Base-by-base conservation (phyloP, 2,888 invertebrate species). In the Acronicta leporina region DNA sequence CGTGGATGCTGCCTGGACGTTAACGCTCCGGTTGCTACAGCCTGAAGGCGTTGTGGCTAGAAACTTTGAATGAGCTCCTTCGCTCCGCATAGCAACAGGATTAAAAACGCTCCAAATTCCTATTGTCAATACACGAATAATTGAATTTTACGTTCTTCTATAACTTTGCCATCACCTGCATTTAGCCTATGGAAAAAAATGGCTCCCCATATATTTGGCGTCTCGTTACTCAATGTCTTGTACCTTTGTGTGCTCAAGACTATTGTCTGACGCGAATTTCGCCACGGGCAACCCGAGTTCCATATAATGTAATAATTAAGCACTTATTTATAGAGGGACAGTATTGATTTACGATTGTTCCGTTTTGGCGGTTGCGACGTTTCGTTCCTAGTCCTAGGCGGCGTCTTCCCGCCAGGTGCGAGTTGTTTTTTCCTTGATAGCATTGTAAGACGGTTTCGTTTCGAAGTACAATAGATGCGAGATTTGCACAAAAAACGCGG, bases 401-500 rank as follows among this genome's bases (percentile, higher is more conserved):
- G 68, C 86, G 86, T 86, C 89, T 89, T 86, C 81, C 83, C 83
- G 90, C 93, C 94, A 93, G 94, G 94, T 94, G 94, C 85, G 86
- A 84, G 72, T 80, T 68, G 77, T 75, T 69, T 53, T 77, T 87
- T 88, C 84, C 81, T 85, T 81, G 80, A 80, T 82, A 83, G 84
- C 86, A 86, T 89, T 87, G 88, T 89, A 78, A 38, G 82, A 82
- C 87, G 87, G 86, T 88, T 90, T 88, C 89, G 83, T 88, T 87
- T 87, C 71, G 45, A 64, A 81, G 68, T 81, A 92, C 92, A 93
- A 92, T 91, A 80, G 87, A 85, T 88, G 88, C 88, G 88, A 92
- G 92, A 91, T 92, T 92, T 89, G 92, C 92, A 91, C 92, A 94
- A 93, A n/a, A 92, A 94, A 92, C 90, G 80, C 86, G 83, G 84